Percentiles rank a stretch among this genome's conserved stretches.
Evolutionary conservation across 2,888 invertebrate species (phyloP).

Genomic region (Drosophila borealis): DNA sequence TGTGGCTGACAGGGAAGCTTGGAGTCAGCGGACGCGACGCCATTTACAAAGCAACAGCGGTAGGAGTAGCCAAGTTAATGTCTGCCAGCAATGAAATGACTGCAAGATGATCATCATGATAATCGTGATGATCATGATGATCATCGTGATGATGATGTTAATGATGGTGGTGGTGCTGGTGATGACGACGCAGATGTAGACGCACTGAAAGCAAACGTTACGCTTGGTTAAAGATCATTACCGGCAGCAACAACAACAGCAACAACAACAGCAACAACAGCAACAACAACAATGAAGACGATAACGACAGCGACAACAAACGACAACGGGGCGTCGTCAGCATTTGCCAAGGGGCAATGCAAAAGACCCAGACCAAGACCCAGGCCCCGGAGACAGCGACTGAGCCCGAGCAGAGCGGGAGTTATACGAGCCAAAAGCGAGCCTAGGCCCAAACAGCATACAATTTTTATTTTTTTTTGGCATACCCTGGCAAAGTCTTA

Average conservation of each 20-base stretch:
- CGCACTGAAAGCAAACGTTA: constrained; percentile 82
- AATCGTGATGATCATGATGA: constrained; percentile 4
- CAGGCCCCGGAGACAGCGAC: constrained; percentile 6
- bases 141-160: constrained; percentile 17
- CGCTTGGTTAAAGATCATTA: constrained; percentile 82
- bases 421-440: background rate
- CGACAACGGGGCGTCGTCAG: constrained; percentile 50
- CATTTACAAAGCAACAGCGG: constrained; percentile 39
- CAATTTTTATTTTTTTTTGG: background rate
- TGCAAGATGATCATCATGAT: constrained; percentile 35
- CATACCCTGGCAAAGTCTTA: constrained; percentile 10
- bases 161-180: constrained; percentile 42
- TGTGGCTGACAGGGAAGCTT: constrained; percentile 44
- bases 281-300: constrained; percentile 24
- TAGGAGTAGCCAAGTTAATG: constrained; percentile 51
- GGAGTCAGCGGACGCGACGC: constrained; percentile 29
- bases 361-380: constrained; percentile 31
- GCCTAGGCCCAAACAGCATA: constrained; percentile 7
- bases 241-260: constrained; percentile 70
- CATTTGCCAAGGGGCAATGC: constrained; percentile 62
- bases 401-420: background rate
- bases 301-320: constrained; percentile 32
- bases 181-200: constrained; percentile 81
- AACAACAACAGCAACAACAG: constrained; percentile 18
- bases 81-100: constrained; percentile 39